Evolutionary conservation across 2,113 vertebrate species (phyloP), one percentile per base, ranked within the genome.

Genomic region (Potamarius usumacintae): DNA sequence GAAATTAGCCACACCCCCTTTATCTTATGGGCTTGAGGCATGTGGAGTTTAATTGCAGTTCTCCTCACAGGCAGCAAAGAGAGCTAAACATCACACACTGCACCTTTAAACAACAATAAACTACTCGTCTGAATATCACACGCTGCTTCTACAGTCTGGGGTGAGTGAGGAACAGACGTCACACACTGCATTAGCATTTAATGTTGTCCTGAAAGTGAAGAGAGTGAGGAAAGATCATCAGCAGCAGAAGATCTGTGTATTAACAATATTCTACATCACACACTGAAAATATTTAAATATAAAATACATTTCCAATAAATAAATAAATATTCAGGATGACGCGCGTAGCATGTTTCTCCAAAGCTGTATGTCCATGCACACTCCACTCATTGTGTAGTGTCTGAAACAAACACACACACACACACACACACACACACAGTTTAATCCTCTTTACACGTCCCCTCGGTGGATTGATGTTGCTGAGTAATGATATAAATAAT

Each of bases 281-380:
- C 50, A 30, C 74, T 14, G 50, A 78, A 77, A 63, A 84, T 58
- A 72, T 22, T 72, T 0, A 30, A 72, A 72, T 72, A 84, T 72
- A 84, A 74, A 84, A 72, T 65, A 27, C 14, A 57, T 58, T 85
- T 84, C 53, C 67, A 85, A 85, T 85, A 85, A 85, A 85, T 85
- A 85, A 85, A 85, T 85, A 85, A 85, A 85, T 85, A 85, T 72
- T 72, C 69, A 58, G 27, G 20, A 34, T 85, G 52, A 53, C 60
- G 67, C 48, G 2, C 42, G 27, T 48, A 30, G 82, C 7, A 5
- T 84, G 52, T 71, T 83, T 30, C 17, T 71, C 50, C 22, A 57
- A 67, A 34, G 22, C 63, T n/a, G 63, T 67, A 12, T 48, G 60
- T 53, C 22, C 63, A 20, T 83, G 65, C 9, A 20, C 14, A 5